Conservation (phyloP, 2,888 invertebrate species). For the Oscheius sp. region DNA sequence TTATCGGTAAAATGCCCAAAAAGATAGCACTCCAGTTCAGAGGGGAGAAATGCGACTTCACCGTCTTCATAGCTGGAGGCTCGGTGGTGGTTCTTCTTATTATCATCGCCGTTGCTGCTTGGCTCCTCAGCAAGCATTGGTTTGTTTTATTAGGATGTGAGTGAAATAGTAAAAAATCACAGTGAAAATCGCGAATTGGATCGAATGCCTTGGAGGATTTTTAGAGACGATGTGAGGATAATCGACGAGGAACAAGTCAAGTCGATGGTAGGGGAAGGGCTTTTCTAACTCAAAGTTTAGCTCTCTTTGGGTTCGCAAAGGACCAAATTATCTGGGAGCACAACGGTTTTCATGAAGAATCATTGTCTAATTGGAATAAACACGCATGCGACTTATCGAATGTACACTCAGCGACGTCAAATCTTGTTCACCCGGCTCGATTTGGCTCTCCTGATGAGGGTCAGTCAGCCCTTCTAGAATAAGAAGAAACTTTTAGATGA, state of each 20-base stretch:
- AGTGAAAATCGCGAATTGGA: slow-evolving; percentile 44
- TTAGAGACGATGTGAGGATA: slow-evolving; percentile 46
- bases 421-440: slow-evolving; percentile 48
- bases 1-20: slow-evolving; percentile 36
- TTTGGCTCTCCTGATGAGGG: slow-evolving; percentile 46
- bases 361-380: slow-evolving; percentile 65
- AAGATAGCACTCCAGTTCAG: slow-evolving; percentile 8
- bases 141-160: background rate
- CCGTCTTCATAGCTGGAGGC: slow-evolving; percentile 35
- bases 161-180: slow-evolving; percentile 2
- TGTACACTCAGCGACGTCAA: slow-evolving; percentile 42
- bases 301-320: slow-evolving; percentile 43
- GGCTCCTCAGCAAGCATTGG: slow-evolving; percentile 33
- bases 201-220: slow-evolving; percentile 56
- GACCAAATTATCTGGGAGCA: slow-evolving; percentile 49
- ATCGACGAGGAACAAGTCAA: slow-evolving; percentile 53
- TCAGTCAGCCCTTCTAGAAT: slow-evolving; percentile 2
- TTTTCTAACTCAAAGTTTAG: slow-evolving; percentile 20
- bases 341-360: slow-evolving; percentile 45
- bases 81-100: slow-evolving; percentile 25
- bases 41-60: slow-evolving; percentile 53
- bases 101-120: slow-evolving; percentile 18
- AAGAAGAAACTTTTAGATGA: slow-evolving; percentile 75
- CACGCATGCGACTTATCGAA: slow-evolving; percentile 49
- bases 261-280: slow-evolving; percentile 37